A percentile compares a stretch with the other conserved stretches of the same genome.
These are phyloP conservation scores for Polietes domitor DNA, from an alignment of 2,888 invertebrate genomes.

Conservation along the genomic window DNA sequence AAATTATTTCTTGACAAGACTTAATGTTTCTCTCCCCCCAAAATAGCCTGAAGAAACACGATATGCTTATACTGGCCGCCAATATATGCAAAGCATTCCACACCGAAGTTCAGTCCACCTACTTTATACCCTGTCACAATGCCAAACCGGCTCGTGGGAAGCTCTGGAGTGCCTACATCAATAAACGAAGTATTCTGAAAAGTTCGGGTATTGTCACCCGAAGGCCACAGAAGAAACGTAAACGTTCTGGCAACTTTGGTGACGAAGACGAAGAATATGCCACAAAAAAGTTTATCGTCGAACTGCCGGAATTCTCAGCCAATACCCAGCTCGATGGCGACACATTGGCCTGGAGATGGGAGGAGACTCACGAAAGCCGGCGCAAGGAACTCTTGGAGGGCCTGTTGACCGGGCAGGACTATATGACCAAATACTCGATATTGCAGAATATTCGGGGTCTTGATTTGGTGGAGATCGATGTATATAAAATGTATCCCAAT, in stretches of 20 bases:
- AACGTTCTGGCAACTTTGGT: background rate
- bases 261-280: background rate
- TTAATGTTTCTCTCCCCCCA: background rate
- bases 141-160: conserved; percentile 49
- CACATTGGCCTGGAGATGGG: conserved; percentile 45
- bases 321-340: conserved; percentile 29
- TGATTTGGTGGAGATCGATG: conserved; percentile 49
- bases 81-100: conserved; percentile 45
- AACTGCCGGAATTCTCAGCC: conserved; percentile 12
- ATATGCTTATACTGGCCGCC: conserved; percentile 34
- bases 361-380: conserved; percentile 9
- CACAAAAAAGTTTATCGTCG: background rate
- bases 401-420: background rate
- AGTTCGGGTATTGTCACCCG: conserved; percentile 31
- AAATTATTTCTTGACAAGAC: background rate
- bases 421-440: conserved; percentile 49
- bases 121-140: conserved; percentile 46
- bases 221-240: conserved; percentile 8
- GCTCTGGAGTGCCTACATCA: conserved; percentile 50
- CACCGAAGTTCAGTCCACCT: conserved; percentile 41
- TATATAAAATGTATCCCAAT: conserved; percentile 46
- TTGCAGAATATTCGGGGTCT: conserved; percentile 35
- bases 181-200: conserved; percentile 34
- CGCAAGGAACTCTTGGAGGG: conserved; percentile 5
- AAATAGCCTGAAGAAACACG: conserved; percentile 37